These are phyloP conservation scores for Laothoe populi DNA, from an alignment of 2,888 invertebrate genomes.

Conservation along the genomic window DNA sequence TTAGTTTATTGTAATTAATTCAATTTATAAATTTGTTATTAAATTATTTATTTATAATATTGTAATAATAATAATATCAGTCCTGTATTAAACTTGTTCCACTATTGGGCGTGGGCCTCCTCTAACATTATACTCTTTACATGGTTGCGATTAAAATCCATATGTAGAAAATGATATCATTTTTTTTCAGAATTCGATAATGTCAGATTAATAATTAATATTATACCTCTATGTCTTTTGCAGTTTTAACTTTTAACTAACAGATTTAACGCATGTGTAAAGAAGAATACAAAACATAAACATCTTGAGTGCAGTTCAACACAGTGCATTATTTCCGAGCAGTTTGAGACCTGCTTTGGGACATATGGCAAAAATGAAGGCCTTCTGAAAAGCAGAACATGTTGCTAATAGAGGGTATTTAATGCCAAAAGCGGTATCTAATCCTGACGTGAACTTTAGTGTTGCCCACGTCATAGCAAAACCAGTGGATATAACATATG, in stretches of 20 bases:
- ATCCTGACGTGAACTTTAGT: conserved; percentile 56
- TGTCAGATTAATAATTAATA: neutral
- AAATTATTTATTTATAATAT: too few relatives aligned
- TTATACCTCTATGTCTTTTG: neutral
- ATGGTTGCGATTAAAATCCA: too few relatives aligned
- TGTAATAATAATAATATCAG: too few relatives aligned
- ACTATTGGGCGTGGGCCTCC: too few relatives aligned
- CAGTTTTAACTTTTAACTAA: conserved; percentile 27
- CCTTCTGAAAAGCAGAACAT: neutral
- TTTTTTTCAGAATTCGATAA: too few relatives aligned
- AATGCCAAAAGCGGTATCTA: conserved; percentile 35
- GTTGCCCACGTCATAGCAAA: conserved; percentile 51
- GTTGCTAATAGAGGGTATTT: neutral
- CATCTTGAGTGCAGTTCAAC: conserved; percentile 37
- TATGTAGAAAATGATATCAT: too few relatives aligned
- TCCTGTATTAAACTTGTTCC: too few relatives aligned
- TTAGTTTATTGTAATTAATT: too few relatives aligned
- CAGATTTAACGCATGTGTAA: conserved; percentile 73
- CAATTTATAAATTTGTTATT: too few relatives aligned
- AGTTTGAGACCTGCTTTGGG: neutral
- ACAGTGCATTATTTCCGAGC: neutral
- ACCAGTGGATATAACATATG: neutral
- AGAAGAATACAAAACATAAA: conserved; percentile 57
- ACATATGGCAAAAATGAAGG: neutral
- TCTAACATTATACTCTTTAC: too few relatives aligned